Percentiles rank a stretch among this genome's conserved stretches.
phyloP scores from a whole-genome alignment of 2,113 vertebrate genomes.

The Podiceps cristatus region DNA sequence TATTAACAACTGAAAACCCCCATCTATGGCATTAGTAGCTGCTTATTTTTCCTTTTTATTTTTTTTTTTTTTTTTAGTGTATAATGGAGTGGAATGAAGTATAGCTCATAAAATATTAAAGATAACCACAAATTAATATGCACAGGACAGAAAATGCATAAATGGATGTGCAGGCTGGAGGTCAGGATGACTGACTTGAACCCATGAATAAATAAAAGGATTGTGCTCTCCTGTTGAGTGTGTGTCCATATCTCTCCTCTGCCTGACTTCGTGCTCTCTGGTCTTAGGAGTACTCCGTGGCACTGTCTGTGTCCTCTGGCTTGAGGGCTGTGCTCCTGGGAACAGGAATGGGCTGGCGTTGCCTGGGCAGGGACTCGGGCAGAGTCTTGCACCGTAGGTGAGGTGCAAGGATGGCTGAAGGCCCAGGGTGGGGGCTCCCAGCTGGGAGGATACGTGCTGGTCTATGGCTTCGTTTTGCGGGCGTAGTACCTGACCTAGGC shows the following conservation, averaged over 20 bases:
- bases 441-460: accelerated
- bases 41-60: not conserved
- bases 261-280: not conserved
- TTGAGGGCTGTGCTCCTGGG: not conserved
- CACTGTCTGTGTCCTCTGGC: not conserved
- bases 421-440: not conserved
- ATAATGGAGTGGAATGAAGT: not conserved
- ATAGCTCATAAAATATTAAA: constrained; percentile 35
- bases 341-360: not conserved
- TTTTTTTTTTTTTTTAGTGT: not conserved
- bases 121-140: constrained; percentile 11
- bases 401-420: not conserved
- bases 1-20: not conserved
- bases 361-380: not conserved
- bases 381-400: not conserved
- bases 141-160: not conserved
- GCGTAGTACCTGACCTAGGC: not conserved
- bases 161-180: not conserved
- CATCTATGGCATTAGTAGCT: not conserved
- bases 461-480: accelerated
- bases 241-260: not conserved
- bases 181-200: not conserved
- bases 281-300: not conserved
- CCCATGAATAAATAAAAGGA: constrained; percentile 36
- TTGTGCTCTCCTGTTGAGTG: not conserved